Percentiles rank a stretch among this genome's conserved stretches.
Conservation (phyloP, 2,888 invertebrate genomes). For the Pantelozetes paolii region DNA sequence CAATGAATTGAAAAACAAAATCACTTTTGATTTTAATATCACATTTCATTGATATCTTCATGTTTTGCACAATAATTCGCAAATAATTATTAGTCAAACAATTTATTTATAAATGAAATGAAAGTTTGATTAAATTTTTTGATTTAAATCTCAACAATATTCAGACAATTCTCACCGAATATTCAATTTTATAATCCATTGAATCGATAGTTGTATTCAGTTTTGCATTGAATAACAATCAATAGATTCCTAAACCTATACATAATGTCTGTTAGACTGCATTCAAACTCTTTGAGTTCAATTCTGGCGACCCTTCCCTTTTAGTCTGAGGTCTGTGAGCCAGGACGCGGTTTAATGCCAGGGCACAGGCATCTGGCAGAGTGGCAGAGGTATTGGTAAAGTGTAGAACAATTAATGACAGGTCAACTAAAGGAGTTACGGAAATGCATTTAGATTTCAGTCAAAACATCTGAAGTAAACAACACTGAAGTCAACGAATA, state of each 20-base stretch:
- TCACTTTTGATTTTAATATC: neutral
- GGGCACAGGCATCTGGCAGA: neutral
- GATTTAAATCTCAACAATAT: no score
- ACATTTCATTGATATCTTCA: neutral
- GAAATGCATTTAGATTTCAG: conserved; percentile 25
- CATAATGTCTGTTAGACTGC: no score
- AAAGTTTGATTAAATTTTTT: no score
- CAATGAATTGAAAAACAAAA: no score
- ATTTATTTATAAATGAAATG: no score
- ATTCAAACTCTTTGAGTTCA: neutral
- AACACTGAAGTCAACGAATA: conserved; percentile 18
- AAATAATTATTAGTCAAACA: no score
- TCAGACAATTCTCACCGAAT: no score
- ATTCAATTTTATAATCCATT: no score
- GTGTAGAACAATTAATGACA: neutral
- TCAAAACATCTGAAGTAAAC: conserved; percentile 25
- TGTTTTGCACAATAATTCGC: no score
- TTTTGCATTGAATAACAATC: no score
- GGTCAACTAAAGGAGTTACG: conserved; percentile 33
- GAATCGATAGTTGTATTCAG: no score
- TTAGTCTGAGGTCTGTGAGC: neutral
- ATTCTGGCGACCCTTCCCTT: neutral
- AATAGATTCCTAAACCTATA: no score
- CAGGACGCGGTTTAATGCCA: neutral
- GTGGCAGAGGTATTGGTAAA: neutral